These are phyloP conservation scores for Tragopan temminckii DNA, from an alignment of 2,797 vertebrate species.

Conservation along the genomic window DNA sequence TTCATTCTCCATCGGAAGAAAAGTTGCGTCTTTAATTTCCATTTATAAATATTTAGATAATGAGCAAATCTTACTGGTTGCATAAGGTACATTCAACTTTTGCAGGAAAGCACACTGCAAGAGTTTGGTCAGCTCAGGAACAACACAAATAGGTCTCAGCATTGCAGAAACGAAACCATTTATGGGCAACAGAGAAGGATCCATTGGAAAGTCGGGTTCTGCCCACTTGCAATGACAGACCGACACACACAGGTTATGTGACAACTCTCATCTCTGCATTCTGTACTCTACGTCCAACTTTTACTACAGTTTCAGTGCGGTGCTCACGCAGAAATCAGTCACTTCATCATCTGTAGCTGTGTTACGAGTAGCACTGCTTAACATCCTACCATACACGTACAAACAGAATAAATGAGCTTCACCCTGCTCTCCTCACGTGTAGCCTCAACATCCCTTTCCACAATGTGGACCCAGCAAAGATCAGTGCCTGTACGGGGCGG, in stretches of 20 bases:
- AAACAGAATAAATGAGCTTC: not conserved
- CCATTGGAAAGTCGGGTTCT: accelerated
- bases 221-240: not conserved
- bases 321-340: not conserved
- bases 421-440: not conserved
- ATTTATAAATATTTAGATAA: constrained; percentile 2
- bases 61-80: not conserved
- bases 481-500: not conserved
- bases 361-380: not conserved
- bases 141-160: not conserved
- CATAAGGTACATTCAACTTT: not conserved
- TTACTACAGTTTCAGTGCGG: accelerated
- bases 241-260: accelerated
- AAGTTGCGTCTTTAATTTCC: constrained; percentile 1
- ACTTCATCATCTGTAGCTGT: accelerated
- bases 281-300: not conserved
- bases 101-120: not conserved
- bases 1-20: not conserved
- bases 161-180: not conserved
- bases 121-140: accelerated
- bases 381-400: not conserved
- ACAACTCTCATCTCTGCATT: not conserved
- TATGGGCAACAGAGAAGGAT: not conserved
- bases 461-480: accelerated
- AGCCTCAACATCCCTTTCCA: not conserved